These are phyloP conservation scores for Epicauta chinensis DNA, from an alignment of 1,140 invertebrate genomes.

Conservation along the genomic window DNA sequence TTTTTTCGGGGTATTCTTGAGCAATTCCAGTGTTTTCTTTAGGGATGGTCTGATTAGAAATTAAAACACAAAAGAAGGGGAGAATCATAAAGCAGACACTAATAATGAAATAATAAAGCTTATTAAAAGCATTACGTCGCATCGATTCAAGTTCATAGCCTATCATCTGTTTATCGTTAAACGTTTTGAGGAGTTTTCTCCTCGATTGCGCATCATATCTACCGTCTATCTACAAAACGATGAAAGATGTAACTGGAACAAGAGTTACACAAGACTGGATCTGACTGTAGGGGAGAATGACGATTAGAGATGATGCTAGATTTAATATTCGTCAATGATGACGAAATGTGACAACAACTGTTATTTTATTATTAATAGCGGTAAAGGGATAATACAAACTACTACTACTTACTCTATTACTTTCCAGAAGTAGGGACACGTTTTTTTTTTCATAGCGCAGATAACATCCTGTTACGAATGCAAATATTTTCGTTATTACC, in stretches of 20 bases:
- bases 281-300: not conserved
- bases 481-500: no score
- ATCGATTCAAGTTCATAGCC: conserved; percentile 20
- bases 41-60: no score
- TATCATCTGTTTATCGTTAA: conserved; percentile 25
- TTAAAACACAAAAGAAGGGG: not conserved
- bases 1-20: no score
- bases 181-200: conserved; percentile 18
- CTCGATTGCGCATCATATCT: conserved; percentile 20
- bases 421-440: no score
- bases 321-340: not conserved
- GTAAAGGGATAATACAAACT: not conserved
- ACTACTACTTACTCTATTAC: no score
- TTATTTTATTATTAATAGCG: not conserved
- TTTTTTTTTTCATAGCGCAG: no score
- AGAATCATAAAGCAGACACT: conserved; percentile 13
- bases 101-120: conserved; percentile 25
- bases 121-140: conserved; percentile 27
- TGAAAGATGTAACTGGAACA: not conserved
- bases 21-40: no score
- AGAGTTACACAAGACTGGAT: not conserved
- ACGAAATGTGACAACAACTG: not conserved
- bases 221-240: not conserved
- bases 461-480: no score
- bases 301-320: not conserved